Base-by-base conservation (phyloP, 2,888 invertebrate genomes). In the Clistopyga incitator region DNA sequence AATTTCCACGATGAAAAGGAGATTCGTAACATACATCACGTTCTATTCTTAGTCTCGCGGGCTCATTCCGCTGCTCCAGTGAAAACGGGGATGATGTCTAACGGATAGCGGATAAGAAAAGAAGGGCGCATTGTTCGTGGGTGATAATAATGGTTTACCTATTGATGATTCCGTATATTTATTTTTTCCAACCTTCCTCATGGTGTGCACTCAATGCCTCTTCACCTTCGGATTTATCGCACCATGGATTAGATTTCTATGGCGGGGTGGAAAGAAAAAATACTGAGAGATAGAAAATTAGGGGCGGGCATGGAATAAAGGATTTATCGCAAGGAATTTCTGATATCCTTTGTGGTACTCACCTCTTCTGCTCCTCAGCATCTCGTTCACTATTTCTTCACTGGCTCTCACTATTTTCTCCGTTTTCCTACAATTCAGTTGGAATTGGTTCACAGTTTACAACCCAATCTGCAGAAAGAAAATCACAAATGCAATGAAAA, bases 251-350 rank as follows among this genome's bases (percentile, higher is more conserved):
- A 86, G 79, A 81, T 85, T 81, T 67, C 84, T 75, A 81, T 75
- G 74, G 70, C 71, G 20, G 38, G 34, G 50, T 18, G 65, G 20
- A 54, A 68, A 56, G n/a, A n/a, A n/a, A n/a, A n/a, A n/a, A n/a
- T n/a, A 52, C 45, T 61, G 61, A 25, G 25, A 74, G 75, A 65
- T 23, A 47, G 61, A 13, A 42, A 50, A 64, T 23, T 75, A 54
- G 70, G 42, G 56, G 54, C 56, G 25, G 78, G 67, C 29, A 72
- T 74, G 78, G 80, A 84, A 85, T 82, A 78, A 84, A 82, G 82
- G 84, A 87, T 86, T 86, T 87, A 87, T 87, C 84, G 86, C 59
- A 56, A 80, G 75, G 84, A 86, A 86, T 86, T 84, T 82, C 77
- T 77, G 78, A 85, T 81, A 84, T 85, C 83, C 65, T 81, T 67